Conservation (phyloP, 2,888 invertebrate species). For the Tanytarsus gracilentus region DNA sequence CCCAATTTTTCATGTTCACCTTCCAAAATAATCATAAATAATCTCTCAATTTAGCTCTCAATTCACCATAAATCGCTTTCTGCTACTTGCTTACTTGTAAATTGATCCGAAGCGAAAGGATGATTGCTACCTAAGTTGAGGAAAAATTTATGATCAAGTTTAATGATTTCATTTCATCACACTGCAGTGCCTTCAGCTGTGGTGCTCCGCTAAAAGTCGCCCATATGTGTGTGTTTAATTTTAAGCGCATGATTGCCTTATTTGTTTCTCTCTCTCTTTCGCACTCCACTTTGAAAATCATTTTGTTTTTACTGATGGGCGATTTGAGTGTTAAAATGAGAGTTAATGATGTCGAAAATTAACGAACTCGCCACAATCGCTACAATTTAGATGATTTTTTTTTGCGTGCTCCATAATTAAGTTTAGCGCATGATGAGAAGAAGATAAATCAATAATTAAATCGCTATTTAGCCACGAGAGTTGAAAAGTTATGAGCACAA, state of each 20-base stretch:
- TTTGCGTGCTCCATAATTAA: not conserved
- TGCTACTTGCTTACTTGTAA: too few relatives aligned
- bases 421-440: not conserved
- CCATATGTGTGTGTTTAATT: slow-evolving; percentile 1
- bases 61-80: too few relatives aligned
- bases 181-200: not conserved
- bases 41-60: too few relatives aligned
- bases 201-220: not conserved
- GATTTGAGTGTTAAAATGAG: not conserved
- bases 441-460: slow-evolving; percentile 20
- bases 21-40: too few relatives aligned
- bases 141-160: slow-evolving; percentile 3
- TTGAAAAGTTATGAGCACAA: not conserved
- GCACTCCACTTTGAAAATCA: slow-evolving; percentile 10
- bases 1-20: too few relatives aligned
- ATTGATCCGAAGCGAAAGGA: too few relatives aligned
- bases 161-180: slow-evolving; percentile 9
- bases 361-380: not conserved
- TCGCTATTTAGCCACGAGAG: slow-evolving; percentile 5
- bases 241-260: slow-evolving; percentile 13
- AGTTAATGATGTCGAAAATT: not conserved
- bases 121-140: not conserved
- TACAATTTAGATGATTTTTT: not conserved
- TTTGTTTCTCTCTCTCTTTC: slow-evolving; percentile 8
- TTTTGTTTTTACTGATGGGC: not conserved